Conservation (phyloP, 1,140 invertebrate species). For the Subanguina moxae region DNA sequence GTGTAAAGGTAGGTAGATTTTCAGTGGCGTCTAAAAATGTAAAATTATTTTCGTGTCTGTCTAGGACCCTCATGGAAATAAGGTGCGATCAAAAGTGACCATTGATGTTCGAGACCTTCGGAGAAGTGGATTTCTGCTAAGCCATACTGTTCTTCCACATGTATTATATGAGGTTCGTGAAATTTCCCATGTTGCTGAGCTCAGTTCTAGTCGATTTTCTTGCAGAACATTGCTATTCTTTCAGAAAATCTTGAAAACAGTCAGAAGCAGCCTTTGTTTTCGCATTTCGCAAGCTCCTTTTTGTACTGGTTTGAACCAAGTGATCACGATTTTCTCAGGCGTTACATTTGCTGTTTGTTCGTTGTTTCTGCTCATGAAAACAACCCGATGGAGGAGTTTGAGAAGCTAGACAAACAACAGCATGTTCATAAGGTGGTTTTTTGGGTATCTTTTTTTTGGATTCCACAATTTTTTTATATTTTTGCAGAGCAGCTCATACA, state of each 20-base stretch:
- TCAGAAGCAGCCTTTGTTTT: too few relatives aligned
- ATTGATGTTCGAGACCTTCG: conserved; percentile 39
- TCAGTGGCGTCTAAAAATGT: not conserved
- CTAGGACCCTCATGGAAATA: conserved; percentile 40
- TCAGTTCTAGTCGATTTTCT: too few relatives aligned
- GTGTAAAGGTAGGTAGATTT: conserved; percentile 34
- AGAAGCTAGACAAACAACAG: conserved; percentile 32
- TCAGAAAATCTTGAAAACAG: too few relatives aligned
- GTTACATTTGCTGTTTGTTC: conserved; percentile 42
- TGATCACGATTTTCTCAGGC: conserved; percentile 46
- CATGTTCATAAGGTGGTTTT: conserved; percentile 44
- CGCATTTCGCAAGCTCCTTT: conserved; percentile 28
- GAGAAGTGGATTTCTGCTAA: conserved; percentile 33
- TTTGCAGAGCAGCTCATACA: too few relatives aligned
- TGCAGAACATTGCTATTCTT: too few relatives aligned
- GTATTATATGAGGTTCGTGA: conserved; percentile 43
- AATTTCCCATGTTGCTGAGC: too few relatives aligned
- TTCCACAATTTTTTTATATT: too few relatives aligned
- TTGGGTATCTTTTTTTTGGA: too few relatives aligned
- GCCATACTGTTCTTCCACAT: conserved; percentile 43
- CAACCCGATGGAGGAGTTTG: conserved; percentile 42
- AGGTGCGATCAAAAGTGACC: conserved; percentile 9
- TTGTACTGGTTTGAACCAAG: conserved; percentile 48
- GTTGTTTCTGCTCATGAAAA: conserved; percentile 44
- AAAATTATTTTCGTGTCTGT: conserved; percentile 3